Base-by-base conservation (phyloP, 2,113 vertebrate species). In the Albula glossodonta region DNA sequence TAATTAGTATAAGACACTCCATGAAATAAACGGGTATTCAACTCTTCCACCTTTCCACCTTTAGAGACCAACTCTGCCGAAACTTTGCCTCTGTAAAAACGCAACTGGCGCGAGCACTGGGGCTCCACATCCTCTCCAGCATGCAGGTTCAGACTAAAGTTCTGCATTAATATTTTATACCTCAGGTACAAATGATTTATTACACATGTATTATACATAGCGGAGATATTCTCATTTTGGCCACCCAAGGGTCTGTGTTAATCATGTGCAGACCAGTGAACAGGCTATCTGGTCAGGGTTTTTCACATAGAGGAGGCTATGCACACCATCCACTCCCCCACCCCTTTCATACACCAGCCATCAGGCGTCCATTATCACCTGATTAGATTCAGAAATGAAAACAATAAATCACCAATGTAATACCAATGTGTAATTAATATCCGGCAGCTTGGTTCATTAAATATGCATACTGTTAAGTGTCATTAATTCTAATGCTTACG, bases 401-500 rank as follows among this genome's bases (percentile, higher is more conserved):
- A 84, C 78, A 86, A 84, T 86, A 80, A 56, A 86, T 82, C 57
- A 88, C 80, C 87, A 84, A 74, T 80, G 88, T 53, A 85, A 66
- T 82, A 74, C 86, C 78, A 82, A 80, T 56, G 77, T 41, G 79
- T 83, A 86, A 87, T 90, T 88, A 88, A 89, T 88, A 82, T 86
- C 84, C 48, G 31, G 85, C 80, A 74, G 52, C 78, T 78, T 53
- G 80, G 56, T 85, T 90, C 83, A 87, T 90, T 88, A 82, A 87
- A 87, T 87, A 88, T 86, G 84, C 41, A 86, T 87, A 89, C 88
- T n/a, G 77, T 53, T 82, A 83, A 85, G 86, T 85, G 82, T 81
- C 79, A 74, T 84, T 87, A 78, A 86, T 84, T 83, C 56, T 52
- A 77, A 78, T 53, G 82, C 53, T 86, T 83, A 85, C 60, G 22